Evolutionary conservation across 2,113 vertebrate species (phyloP), one percentile per base, ranked within the genome.

Genomic region (Halcyon malimbica): DNA sequence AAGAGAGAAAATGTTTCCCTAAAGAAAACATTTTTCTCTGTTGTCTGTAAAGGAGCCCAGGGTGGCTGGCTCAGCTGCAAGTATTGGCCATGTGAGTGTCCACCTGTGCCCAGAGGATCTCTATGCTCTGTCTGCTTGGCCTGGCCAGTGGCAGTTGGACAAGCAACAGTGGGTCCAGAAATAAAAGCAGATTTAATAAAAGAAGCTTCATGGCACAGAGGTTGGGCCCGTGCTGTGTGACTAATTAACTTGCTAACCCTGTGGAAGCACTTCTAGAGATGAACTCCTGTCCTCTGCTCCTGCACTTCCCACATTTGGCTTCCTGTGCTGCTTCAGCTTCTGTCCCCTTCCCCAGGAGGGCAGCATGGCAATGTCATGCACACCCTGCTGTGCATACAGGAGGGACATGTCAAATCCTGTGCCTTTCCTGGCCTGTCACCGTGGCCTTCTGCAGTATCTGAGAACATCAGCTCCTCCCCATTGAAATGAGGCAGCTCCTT

Each of bases 181-280:
- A 89, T 73, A 89, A 88, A 89, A 88, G 44, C 63, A 89, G 54
- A 74, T 95, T 90, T 93, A 93, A 91, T 86, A 65, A 75, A 85
- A 71, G 90, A 76, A 41, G 10, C 68, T 90, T 92, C 16, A 41
- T 88, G 70, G 67, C 77, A 33, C 1, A 2, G 26, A 69, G 41
- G 4, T 2, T 89, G 87, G 35, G 87, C 37, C 81, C 71, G 1
- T 94, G 93, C 92, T 94, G 91, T 89, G 87, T 4, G 5, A 53
- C 31, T 95, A 95, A 96, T 91, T 94, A 95, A 89, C 65, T 89
- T 82, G 39, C 67, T 91, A 79, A 83, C 73, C 62, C 84, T 25
- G 42, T 87, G 57, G 67, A 92, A 95, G 85, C 29, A 24, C 75
- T 90, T 87, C 64, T 67, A 83, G 89, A 93, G 91, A 59, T 0